phyloP scores from a whole-genome alignment of 2,888 invertebrate genomes.

The Meiosimyza platycephala region DNA sequence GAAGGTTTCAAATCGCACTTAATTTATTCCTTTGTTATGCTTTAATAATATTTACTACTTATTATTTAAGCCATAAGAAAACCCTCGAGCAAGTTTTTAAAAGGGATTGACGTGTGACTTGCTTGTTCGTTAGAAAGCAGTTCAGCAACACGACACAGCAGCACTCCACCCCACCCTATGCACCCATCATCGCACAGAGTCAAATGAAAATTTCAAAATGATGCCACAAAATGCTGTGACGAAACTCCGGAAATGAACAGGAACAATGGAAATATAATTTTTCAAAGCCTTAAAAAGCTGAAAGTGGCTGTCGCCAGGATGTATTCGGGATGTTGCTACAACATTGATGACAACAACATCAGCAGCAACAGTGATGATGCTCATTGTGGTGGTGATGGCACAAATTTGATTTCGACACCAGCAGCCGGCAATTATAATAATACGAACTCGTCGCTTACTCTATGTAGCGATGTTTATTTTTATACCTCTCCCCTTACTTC shows the following conservation, averaged over 20 bases:
- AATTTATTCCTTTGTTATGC: conserved; percentile 36
- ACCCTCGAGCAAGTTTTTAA: conserved; percentile 24
- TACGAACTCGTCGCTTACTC: conserved; percentile 49
- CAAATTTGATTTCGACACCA: conserved; percentile 44
- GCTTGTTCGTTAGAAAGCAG: conserved; percentile 2
- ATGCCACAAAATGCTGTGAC: conserved; percentile 15
- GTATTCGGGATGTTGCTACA: not conserved
- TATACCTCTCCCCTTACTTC: conserved; percentile 23
- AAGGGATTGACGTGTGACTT: conserved; percentile 33
- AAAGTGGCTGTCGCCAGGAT: conserved; percentile 31
- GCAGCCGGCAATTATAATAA: conserved; percentile 53
- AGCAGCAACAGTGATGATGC: conserved; percentile 28
- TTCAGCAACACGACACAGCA: no score
- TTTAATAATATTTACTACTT: conserved; percentile 42
- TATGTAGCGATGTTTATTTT: conserved; percentile 41
- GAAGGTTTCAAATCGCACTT: conserved; percentile 38
- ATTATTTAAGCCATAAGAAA: conserved; percentile 39
- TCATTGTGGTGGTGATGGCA: conserved; percentile 32
- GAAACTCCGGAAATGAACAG: conserved; percentile 40
- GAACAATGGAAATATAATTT: conserved; percentile 54
- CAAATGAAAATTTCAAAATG: conserved; percentile 26
- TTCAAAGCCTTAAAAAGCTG: conserved; percentile 40
- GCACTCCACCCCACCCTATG: not conserved
- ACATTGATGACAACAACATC: conserved; percentile 8
- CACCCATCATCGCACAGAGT: not conserved